A percentile compares a stretch with the other conserved stretches of the same genome.
Evolutionary conservation across 2,888 invertebrate species (phyloP).

Genomic region (Parnassius apollo): DNA sequence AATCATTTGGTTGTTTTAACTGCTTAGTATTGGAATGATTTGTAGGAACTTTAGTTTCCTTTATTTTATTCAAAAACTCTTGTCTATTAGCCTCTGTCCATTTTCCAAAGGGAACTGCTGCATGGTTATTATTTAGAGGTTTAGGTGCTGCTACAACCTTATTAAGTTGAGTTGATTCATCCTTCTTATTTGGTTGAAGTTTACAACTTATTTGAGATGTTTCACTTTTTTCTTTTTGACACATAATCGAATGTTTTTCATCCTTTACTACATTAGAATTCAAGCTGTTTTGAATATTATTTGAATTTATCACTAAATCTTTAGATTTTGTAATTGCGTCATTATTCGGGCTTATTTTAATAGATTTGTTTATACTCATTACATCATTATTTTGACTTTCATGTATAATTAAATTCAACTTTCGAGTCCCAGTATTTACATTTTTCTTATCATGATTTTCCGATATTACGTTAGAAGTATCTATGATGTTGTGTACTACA

Average conservation of each 20-base stretch:
- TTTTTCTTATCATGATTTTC: background rate
- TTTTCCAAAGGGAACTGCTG: conserved; percentile 70
- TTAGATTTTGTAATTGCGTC: conserved; percentile 1
- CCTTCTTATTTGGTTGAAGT: conserved; percentile 28
- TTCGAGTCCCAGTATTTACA: background rate
- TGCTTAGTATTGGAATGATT: conserved; percentile 60
- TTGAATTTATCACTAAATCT: background rate
- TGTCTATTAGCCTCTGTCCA: conserved; percentile 74
- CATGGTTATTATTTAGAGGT: conserved; percentile 54
- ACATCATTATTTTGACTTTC: conserved; percentile 1
- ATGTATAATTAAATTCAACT: background rate
- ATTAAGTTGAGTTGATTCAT: conserved; percentile 29
- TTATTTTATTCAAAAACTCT: conserved; percentile 70
- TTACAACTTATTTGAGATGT: conserved; percentile 17
- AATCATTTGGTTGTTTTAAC: conserved; percentile 70
- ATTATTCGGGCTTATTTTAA: conserved; percentile 4
- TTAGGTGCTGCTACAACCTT: conserved; percentile 40
- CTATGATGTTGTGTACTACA: background rate
- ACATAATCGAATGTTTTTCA: background rate
- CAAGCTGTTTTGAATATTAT: background rate
- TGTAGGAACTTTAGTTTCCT: conserved; percentile 58
- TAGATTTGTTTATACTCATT: conserved; percentile 1
- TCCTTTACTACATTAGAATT: background rate
- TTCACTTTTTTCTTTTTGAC: conserved; percentile 24
- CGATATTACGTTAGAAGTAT: background rate